Base-by-base conservation (phyloP, 2,113 vertebrate species). In the Oryzias woworae region DNA sequence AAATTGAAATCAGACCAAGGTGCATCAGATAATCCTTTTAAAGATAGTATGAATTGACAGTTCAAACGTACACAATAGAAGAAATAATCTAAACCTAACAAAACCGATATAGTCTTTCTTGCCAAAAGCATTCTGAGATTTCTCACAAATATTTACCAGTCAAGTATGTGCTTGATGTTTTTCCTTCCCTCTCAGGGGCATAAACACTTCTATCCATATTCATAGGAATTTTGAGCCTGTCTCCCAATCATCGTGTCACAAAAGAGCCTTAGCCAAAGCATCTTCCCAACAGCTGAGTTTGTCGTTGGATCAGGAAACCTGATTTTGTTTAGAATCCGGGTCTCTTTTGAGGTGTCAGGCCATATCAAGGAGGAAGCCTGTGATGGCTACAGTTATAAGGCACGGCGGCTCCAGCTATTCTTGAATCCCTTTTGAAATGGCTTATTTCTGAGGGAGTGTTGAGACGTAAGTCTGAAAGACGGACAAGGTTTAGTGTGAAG, bases 1-100 rank as follows among this genome's bases (percentile, higher is more conserved):
- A 92, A 90, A 92, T 92, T 92, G 88, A 92, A 93, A 92, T 92
- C 88, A 92, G 86, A 91, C 86, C 88, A 77, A 88, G 90, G 91
- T 92, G 90, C 81, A 89, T 86, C 81, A 88, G 85, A 87, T 92
- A 93, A 92, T 91, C 92, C 90, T 82, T 90, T 92, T 91, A 88
- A 90, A 91, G 87, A 90, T 89, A 81, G 85, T 85, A 90, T 88
- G 83, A 92, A 90, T 75, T 90, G 88, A 87, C 84, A 85, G 88
- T 75, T 89, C 85, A 83, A 86, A 76, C 83, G 84, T 80, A 88
- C 83, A 87, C 78, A 80, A 78, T 81, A 78, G 75, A 82, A 89
- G 79, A 88, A 91, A 89, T 87, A 88, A 92, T 88, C 80, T 87
- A 56, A 68, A 73, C 64, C 42, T 53, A 75, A 73, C 80, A 81